Conservation (phyloP, 1,140 invertebrate genomes). For the Thaumetopoea pityocampa region DNA sequence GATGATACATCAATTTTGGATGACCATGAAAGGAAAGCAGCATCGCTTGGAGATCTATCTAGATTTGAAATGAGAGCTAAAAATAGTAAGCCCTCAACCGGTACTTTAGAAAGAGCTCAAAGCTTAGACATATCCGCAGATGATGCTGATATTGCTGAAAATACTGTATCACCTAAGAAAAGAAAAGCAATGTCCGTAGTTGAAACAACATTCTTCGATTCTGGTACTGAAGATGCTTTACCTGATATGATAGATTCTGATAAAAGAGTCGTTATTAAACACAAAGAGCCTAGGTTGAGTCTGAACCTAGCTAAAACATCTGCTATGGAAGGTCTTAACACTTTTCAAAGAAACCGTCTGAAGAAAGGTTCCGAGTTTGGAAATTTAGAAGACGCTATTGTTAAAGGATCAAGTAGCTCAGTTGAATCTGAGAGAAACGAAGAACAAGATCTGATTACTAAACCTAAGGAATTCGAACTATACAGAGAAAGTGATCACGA, state of each 20-base stretch:
- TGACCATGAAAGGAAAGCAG: constrained; percentile 85
- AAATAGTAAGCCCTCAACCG: constrained; percentile 61
- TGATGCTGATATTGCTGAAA: constrained; percentile 71
- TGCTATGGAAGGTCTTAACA: constrained; percentile 80
- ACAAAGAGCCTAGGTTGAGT: constrained; percentile 80
- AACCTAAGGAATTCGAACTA: constrained; percentile 32
- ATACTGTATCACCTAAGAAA: constrained; percentile 79
- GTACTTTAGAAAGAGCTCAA: constrained; percentile 86
- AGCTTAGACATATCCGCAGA: constrained; percentile 87
- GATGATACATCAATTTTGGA: constrained; percentile 76
- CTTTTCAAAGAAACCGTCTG: constrained; percentile 80
- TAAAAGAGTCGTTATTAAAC: constrained; percentile 60
- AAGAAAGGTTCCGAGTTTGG: constrained; percentile 87
- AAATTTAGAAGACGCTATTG: constrained; percentile 84
- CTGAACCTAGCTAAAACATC: constrained; percentile 75
- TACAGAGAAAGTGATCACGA: constrained; percentile 53
- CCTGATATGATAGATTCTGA: constrained; percentile 60
- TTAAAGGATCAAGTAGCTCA: constrained; percentile 70
- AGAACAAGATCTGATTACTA: constrained; percentile 37
- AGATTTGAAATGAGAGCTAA: constrained; percentile 80
- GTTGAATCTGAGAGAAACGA: constrained; percentile 63
- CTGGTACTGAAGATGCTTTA: constrained; percentile 45
- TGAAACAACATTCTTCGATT: constrained; percentile 69
- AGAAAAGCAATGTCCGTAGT: constrained; percentile 79
- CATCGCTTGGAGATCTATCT: constrained; percentile 87